A percentile compares a stretch with the other conserved stretches of the same genome.
These are phyloP conservation scores for Lysandra coridon DNA, from an alignment of 2,888 invertebrate species.

Conservation along the genomic window DNA sequence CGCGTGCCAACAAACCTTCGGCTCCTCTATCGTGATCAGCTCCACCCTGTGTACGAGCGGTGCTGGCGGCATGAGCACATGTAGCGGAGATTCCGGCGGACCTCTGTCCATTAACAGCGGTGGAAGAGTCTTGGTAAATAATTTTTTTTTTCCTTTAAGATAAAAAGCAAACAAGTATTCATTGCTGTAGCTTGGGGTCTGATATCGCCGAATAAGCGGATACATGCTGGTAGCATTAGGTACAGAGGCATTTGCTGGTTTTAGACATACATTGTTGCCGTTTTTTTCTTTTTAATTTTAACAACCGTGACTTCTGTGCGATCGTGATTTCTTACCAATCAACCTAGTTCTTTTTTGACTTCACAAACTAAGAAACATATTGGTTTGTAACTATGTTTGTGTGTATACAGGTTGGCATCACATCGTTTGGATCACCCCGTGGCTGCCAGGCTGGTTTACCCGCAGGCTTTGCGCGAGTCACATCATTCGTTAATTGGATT, in stretches of 20 bases:
- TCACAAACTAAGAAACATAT: too few species aligned
- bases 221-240: too few species aligned
- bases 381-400: not conserved
- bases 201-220: too few species aligned
- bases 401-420: conserved; percentile 39
- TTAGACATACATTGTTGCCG: too few species aligned
- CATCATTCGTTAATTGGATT: conserved; percentile 46
- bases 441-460: conserved; percentile 46
- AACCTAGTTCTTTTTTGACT: too few species aligned
- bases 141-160: not conserved
- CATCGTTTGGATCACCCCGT: conserved; percentile 42
- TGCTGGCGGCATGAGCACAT: conserved; percentile 40
- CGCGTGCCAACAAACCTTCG: conserved; percentile 34
- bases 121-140: conserved; percentile 33
- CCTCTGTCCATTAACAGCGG: conserved; percentile 38
- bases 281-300: too few species aligned
- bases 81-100: conserved; percentile 46
- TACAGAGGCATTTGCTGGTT: too few species aligned
- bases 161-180: too few species aligned
- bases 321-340: too few species aligned
- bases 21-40: conserved; percentile 20
- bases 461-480: conserved; percentile 46
- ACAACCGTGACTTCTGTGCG: too few species aligned
- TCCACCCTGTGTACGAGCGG: conserved; percentile 44
- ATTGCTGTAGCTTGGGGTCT: too few species aligned